These are phyloP conservation scores for Dynastes grantii DNA, from an alignment of 2,888 invertebrate genomes.

Conservation along the genomic window DNA sequence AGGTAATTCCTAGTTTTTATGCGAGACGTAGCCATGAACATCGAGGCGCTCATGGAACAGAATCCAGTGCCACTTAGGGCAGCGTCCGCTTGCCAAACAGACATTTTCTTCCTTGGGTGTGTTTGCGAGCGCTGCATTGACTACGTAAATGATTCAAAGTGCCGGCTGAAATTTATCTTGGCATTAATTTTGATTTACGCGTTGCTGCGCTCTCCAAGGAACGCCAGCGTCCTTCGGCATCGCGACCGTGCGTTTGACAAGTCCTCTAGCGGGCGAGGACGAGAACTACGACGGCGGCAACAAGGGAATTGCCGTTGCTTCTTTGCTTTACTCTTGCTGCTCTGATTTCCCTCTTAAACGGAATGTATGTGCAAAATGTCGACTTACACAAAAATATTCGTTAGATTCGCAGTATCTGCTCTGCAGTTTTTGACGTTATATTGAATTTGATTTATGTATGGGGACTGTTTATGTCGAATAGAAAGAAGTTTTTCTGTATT, in stretches of 20 bases:
- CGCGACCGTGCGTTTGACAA: slow-evolving; percentile 59
- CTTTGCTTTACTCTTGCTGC: too few species aligned
- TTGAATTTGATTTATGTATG: too few species aligned
- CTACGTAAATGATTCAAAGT: slow-evolving; percentile 63
- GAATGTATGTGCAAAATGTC: too few species aligned
- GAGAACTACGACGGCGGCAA: too few species aligned
- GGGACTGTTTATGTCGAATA: too few species aligned
- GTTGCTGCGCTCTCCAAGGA: slow-evolving; percentile 63
- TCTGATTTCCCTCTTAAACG: too few species aligned
- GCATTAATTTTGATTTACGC: slow-evolving; percentile 69
- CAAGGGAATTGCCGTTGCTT: too few species aligned
- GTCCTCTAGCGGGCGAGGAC: too few species aligned
- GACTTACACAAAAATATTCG: too few species aligned
- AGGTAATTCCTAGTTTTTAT: background rate
- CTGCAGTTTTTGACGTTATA: too few species aligned
- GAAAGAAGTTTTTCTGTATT: too few species aligned
- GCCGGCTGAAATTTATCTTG: slow-evolving; percentile 65
- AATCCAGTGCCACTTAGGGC: background rate
- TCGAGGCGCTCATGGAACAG: background rate
- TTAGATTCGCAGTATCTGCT: too few species aligned
- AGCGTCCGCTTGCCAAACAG: background rate
- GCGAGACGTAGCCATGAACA: background rate
- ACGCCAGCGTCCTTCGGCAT: slow-evolving; percentile 66
- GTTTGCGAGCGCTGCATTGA: slow-evolving; percentile 53
- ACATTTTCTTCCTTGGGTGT: background rate